These are phyloP conservation scores for Caenorhabditis zanzibari DNA, from an alignment of 2,888 invertebrate genomes.

Conservation along the genomic window DNA sequence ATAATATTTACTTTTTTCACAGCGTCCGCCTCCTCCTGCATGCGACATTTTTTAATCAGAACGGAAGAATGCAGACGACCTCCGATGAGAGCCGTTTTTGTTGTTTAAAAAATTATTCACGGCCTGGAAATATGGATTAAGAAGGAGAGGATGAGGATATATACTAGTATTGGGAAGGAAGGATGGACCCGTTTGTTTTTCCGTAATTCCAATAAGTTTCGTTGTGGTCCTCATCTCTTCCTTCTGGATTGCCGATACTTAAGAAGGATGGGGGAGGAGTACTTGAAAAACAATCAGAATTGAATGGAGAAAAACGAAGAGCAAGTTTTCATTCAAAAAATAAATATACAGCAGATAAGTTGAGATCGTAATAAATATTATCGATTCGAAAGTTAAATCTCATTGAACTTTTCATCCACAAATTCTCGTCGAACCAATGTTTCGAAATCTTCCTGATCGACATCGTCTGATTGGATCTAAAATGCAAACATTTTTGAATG, in stretches of 20 bases:
- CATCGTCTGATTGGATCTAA: conserved; percentile 39
- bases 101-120: conserved; percentile 52
- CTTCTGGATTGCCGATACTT: conserved; percentile 20
- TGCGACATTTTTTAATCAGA: conserved; percentile 62
- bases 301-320: conserved; percentile 13
- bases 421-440: conserved; percentile 45
- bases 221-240: neutral
- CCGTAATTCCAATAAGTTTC: conserved; percentile 55
- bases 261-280: conserved; percentile 28
- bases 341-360: neutral
- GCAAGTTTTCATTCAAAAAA: neutral
- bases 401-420: conserved; percentile 9
- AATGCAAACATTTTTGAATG: neutral
- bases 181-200: conserved; percentile 22
- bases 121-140: conserved; percentile 21
- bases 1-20: conserved; percentile 49
- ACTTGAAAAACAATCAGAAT: conserved; percentile 53
- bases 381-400: neutral
- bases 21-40: conserved; percentile 38
- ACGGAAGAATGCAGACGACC: conserved; percentile 48
- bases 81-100: conserved; percentile 18
- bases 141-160: neutral
- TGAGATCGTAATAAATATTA: conserved; percentile 1
- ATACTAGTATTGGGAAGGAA: conserved; percentile 4
- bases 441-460: conserved; percentile 53